These are phyloP conservation scores for Eublepharis macularius DNA, from an alignment of 2,113 vertebrate genomes.

Conservation along the genomic window DNA sequence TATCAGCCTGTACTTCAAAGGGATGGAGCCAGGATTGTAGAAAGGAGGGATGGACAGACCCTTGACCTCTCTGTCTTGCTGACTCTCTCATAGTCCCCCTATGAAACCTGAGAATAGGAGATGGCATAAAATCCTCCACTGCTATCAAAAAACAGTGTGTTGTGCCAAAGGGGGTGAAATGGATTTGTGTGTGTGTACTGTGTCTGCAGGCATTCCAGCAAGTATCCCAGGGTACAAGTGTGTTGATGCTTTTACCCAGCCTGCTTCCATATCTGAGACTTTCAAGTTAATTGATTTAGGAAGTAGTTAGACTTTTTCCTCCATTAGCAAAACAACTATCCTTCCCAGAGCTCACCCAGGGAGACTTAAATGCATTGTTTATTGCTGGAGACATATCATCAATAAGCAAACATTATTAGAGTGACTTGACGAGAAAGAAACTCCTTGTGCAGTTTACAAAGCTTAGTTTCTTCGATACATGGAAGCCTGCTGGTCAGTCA, in stretches of 20 bases:
- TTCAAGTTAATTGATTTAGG: constrained; percentile 69
- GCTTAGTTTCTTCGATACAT: background rate
- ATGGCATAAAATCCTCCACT: too few relatives aligned
- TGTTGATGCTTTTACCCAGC: background rate
- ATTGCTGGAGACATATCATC: constrained; percentile 51
- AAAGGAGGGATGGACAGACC: too few relatives aligned
- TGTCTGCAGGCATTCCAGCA: background rate
- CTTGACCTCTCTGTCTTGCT: too few relatives aligned
- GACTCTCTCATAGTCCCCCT: too few relatives aligned
- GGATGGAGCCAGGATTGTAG: too few relatives aligned
- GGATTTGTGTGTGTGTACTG: too few relatives aligned
- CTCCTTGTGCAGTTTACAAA: constrained; percentile 18
- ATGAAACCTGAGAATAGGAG: too few relatives aligned
- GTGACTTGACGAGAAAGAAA: constrained; percentile 46
- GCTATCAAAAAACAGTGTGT: too few relatives aligned
- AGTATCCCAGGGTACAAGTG: background rate
- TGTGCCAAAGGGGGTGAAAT: too few relatives aligned
- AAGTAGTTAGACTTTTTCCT: constrained; percentile 67
- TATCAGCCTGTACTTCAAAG: too few relatives aligned
- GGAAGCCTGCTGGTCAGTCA: constrained; percentile 17
- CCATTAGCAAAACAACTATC: constrained; percentile 63
- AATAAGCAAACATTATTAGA: constrained; percentile 53
- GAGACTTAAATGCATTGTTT: constrained; percentile 67
- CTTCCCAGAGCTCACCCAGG: constrained; percentile 53
- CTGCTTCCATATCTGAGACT: constrained; percentile 23